Evolutionary conservation across 2,888 invertebrate species (phyloP).

Genomic region (Eulithis prunata): DNA sequence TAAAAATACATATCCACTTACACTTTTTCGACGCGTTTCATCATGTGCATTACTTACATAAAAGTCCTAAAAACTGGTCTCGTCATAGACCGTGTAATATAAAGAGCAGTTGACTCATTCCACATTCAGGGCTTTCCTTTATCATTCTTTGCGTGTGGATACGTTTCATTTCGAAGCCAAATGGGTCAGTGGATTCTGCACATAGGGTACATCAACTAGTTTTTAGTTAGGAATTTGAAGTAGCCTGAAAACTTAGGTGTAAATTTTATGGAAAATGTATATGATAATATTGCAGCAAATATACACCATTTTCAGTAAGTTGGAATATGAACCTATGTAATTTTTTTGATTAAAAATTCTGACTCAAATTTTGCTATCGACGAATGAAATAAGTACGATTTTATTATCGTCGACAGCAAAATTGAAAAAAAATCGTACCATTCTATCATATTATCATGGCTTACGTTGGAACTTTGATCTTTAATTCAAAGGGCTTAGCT

Average conservation of each 20-base stretch:
- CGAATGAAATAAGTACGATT: not conserved
- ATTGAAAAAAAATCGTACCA: not conserved
- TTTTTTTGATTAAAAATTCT: too few relatives aligned
- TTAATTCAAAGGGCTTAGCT: constrained; percentile 28
- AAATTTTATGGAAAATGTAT: not conserved
- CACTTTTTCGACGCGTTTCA: constrained; percentile 6
- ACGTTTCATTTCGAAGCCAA: constrained; percentile 76
- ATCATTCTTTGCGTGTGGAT: constrained; percentile 67
- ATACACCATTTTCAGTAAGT: too few relatives aligned
- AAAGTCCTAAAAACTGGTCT: constrained; percentile 8
- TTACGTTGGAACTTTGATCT: constrained; percentile 20
- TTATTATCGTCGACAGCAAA: too few relatives aligned
- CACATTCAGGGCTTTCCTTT: constrained; percentile 65
- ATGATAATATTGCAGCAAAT: too few relatives aligned
- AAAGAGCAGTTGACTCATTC: constrained; percentile 65
- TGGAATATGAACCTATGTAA: too few relatives aligned
- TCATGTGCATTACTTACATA: constrained; percentile 14
- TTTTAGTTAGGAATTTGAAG: not conserved
- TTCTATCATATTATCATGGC: constrained; percentile 14
- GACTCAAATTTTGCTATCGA: not conserved
- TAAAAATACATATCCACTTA: not conserved
- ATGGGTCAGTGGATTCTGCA: constrained; percentile 70
- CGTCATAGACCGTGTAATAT: constrained; percentile 45
- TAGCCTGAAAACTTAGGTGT: not conserved
- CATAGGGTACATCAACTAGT: constrained; percentile 49